Evolutionary conservation across 2,113 vertebrate genomes (phyloP), one percentile per base, ranked within the genome.

Genomic region (Oreocharis arfaki): DNA sequence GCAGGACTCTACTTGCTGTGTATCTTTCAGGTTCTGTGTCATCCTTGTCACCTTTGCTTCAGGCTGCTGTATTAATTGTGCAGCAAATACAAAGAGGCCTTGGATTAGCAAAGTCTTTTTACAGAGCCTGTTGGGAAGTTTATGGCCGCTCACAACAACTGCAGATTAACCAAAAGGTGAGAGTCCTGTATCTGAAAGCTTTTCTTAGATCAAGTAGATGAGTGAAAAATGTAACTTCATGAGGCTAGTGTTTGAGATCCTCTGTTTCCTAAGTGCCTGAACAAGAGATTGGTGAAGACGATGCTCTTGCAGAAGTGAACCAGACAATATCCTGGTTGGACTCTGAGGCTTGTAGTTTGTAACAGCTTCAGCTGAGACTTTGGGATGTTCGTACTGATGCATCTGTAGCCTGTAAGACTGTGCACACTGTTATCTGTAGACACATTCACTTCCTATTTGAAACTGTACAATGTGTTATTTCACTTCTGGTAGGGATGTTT

Each of bases 81-180:
- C 98, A 98, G 81, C 99, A 99, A 94, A 97, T 99, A n/a, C 98
- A 98, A 78, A 98, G 99, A 94, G 99, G 99, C 10, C 90, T 99
- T 80, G 98, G 98, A 85, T 96, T 99, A 84, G 98, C 97, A 35
- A 98, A 97, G 42, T 98, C 99, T 63, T 98, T 99, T 95, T 98
- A 98, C 88, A 98, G 98, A 69, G 98, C 98, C 39, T 99, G 99
- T 91, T 97, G 97, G 90, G 98, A 99, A 88, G 98, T 98, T 5
- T 99, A 99, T 92, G 98, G 98, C 13, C 68, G 94, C 52, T 98
- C 98, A 63, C 99, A 99, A 44, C 98, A 98, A 53, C 98, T 98
- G 39, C 93, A 97, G 28, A 71, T 97, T 84, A 98, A 94, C 78
- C 98, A 98, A 47, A 98, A 98, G 99, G 99, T 99, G 98, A 75